Base-by-base conservation (phyloP, 2,113 vertebrate species). In the Willisornis vidua region DNA sequence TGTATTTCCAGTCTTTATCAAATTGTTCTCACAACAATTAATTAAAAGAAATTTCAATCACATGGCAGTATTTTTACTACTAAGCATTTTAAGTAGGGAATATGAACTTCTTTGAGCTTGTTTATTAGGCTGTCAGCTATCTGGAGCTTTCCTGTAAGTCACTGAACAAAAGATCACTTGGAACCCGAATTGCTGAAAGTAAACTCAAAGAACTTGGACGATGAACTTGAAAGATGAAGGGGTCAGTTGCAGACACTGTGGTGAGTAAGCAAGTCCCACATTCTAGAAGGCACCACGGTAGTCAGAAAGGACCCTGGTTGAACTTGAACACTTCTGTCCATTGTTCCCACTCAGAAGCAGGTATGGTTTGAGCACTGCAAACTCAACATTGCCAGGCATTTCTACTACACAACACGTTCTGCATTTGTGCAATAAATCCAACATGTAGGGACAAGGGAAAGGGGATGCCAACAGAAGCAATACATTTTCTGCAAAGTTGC, bases 281-380 rank as follows among this genome's bases (percentile, higher is more conserved):
- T 46, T 62, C 43, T 39, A 58, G 28, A 67, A 73, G n/a, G 25
- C 58, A 85, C 31, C n/a, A 37, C 14, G 46, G 35, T 19, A 66
- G 41, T 20, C 23, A 51, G 48, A 58, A 57, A 10, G 8, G 35
- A 72, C 10, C 15, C 7, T 37, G 57, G 33, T 3, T 0, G 0
- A 43, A 71, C 7, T 15, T 39, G 19, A 19, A 37, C 28, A 23
- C 9, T 62, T 71, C 43, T 51, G 24, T 28, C 43, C 48, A 28
- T 7, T 37, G 16, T 15, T 57, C 19, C 19, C 41, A 49, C 6
- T 11, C 71, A 93, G 52, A 63, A 52, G 14, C 19, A 45, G 7
- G 2, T 17, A 17, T 39, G 14, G 10, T 95, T 46, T 76, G n/a
- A 51, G 59, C 37, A 70, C 57, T 41, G 28, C n/a, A 70, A 76